These are phyloP conservation scores for Platycnemis pennipes DNA, from an alignment of 2,888 invertebrate genomes.

Conservation along the genomic window DNA sequence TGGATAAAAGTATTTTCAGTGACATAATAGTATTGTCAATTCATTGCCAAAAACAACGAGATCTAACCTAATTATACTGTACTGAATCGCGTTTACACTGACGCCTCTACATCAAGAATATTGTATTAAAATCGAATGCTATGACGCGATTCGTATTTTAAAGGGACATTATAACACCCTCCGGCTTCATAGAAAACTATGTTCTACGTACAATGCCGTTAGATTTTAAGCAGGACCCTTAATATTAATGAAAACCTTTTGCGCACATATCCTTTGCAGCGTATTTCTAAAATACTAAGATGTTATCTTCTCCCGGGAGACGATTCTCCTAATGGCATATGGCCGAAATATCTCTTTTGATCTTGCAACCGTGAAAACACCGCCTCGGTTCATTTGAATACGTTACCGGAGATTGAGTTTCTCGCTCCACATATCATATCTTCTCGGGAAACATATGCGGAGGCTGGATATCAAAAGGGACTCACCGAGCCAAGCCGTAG, in stretches of 20 bases:
- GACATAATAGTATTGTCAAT: too few relatives aligned
- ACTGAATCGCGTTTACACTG: too few relatives aligned
- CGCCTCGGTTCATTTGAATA: neutral
- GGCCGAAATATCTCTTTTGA: constrained; percentile 11
- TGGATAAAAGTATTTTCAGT: too few relatives aligned
- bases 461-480: neutral
- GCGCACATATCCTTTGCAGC: neutral
- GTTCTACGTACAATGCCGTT: neutral
- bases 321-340: neutral
- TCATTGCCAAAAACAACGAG: neutral
- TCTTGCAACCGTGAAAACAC: neutral
- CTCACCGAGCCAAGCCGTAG: neutral
- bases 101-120: neutral
- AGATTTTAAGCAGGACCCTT: neutral
- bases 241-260: neutral
- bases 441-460: neutral
- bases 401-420: constrained; percentile 2
- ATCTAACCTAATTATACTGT: too few relatives aligned
- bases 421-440: neutral
- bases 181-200: neutral
- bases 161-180: neutral
- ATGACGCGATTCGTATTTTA: neutral
- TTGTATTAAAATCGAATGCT: neutral
- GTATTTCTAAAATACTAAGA: neutral
- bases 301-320: neutral